Conservation (phyloP, 2,113 vertebrate genomes). For the Heterotis niloticus region DNA sequence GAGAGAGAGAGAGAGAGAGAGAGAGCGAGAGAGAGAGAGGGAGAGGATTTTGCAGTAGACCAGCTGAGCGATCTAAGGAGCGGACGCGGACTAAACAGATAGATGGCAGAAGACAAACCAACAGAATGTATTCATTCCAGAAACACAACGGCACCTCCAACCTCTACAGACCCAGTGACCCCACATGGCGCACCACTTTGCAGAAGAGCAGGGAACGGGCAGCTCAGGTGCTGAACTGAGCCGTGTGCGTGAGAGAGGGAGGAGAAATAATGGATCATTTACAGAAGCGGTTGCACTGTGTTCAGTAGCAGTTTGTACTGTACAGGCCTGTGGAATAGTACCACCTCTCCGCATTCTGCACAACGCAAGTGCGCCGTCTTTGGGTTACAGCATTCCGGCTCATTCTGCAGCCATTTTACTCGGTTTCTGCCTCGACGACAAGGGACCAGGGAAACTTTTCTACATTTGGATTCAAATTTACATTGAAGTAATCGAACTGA, state of each 20-base stretch:
- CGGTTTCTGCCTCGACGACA: background rate
- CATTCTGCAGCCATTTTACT: too few species aligned
- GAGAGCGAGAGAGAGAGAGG: conserved; percentile 36
- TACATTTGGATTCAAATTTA: conserved; percentile 1
- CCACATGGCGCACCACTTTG: too few species aligned
- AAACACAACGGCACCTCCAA: background rate
- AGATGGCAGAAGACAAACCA: background rate
- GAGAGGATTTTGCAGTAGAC: conserved; percentile 17
- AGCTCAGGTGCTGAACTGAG: too few species aligned
- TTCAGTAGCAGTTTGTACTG: too few species aligned
- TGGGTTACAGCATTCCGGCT: too few species aligned
- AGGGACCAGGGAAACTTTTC: background rate
- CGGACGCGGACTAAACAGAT: background rate
- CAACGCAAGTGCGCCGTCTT: too few species aligned
- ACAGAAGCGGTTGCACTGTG: too few species aligned
- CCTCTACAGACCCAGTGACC: background rate
- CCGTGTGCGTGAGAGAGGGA: too few species aligned
- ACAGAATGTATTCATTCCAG: background rate
- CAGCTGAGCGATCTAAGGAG: background rate
- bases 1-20: conserved; percentile 24
- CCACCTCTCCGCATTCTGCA: too few species aligned
- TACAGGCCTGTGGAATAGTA: too few species aligned
- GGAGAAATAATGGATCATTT: too few species aligned
- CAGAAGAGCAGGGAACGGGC: too few species aligned
- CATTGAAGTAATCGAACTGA: conserved; percentile 6